Evolutionary conservation across 1,140 invertebrate genomes (phyloP), one percentile per base, ranked within the genome.

Genomic region (Pseudomyrmex dendroicus): DNA sequence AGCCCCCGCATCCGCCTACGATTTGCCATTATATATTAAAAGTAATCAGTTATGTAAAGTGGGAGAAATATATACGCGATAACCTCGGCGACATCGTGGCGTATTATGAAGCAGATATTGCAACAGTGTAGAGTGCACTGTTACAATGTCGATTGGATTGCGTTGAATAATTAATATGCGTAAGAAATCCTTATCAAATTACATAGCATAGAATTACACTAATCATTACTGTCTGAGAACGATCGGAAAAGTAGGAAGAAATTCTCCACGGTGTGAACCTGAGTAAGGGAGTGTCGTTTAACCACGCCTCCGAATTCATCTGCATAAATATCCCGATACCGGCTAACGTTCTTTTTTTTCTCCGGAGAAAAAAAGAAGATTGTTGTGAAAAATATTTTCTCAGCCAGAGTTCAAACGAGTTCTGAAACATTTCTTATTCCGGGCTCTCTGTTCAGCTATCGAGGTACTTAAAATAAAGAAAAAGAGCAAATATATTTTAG

Each of bases 21-120:
- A 80, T 80, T 70, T 80, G 46, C 64, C 22, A 72, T 80, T 80
- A 80, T 80, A 80, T 50, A 70, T 59, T 70, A 72, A 35, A 35
- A 35, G 70, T 80, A 80, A 80, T 80, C 73, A 61, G 68, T 86
- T 87, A 86, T 86, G 73, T 87, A 87, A 86, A 86, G 62, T 57
- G 59, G 59, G 62, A 46, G 48, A 22, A 13, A 80, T 70, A 50
- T 7, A 35, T 35, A 35, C 35, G 35, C 5, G 85, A 87, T 80
- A 84, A 61, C 56, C 64, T n/a, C 25, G 50, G 20, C 61, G 86
- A 87, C 63, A 87, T 56, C 72, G 86, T 74, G 82, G 73, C 54
- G 83, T 80, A 87, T 84, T 87, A 87, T 74, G 67, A 22, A n/a
- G 25, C 66, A 67, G 25, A 70, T 83, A 87, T 87, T 87, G 85